Evolutionary conservation across 2,888 invertebrate genomes (phyloP).

Genomic region (Villa cingulata): DNA sequence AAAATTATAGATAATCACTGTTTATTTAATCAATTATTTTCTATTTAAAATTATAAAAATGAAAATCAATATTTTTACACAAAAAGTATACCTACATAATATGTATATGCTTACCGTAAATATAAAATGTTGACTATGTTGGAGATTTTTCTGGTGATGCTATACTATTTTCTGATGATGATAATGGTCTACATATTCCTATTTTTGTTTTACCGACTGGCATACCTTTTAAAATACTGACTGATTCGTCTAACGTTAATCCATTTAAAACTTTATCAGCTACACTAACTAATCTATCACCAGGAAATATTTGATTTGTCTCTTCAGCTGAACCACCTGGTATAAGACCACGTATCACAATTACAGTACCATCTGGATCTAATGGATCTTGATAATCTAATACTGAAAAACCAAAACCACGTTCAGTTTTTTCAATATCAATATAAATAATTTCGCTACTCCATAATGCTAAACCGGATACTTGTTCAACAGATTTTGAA

Average conservation of each 20-base stretch:
- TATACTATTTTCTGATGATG: conserved; percentile 35
- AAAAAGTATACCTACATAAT: too few relatives aligned
- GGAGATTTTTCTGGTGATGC: conserved; percentile 32
- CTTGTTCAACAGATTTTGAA: conserved; percentile 88
- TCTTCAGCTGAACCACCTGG: conserved; percentile 96
- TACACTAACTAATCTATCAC: conserved; percentile 84
- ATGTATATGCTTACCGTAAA: too few relatives aligned
- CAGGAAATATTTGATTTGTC: conserved; percentile 88
- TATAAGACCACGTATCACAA: conserved; percentile 92
- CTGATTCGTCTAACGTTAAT: conserved; percentile 86
- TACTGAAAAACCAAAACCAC: conserved; percentile 96
- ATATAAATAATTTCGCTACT: conserved; percentile 85
- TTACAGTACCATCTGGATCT: conserved; percentile 88
- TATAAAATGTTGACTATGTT: conserved; percentile 31
- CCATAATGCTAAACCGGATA: conserved; percentile 95
- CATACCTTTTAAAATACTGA: conserved; percentile 89
- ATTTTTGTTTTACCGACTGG: conserved; percentile 78
- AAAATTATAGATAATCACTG: too few relatives aligned
- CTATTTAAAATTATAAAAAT: too few relatives aligned
- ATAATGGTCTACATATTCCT: conserved; percentile 72
- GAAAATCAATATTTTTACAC: too few relatives aligned
- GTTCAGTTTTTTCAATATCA: conserved; percentile 82
- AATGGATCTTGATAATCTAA: conserved; percentile 96
- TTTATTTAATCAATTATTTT: too few relatives aligned
- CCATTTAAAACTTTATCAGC: conserved; percentile 84